Evolutionary conservation across 2,797 vertebrate species (phyloP).

Genomic region (Catostomus latipinnis): DNA sequence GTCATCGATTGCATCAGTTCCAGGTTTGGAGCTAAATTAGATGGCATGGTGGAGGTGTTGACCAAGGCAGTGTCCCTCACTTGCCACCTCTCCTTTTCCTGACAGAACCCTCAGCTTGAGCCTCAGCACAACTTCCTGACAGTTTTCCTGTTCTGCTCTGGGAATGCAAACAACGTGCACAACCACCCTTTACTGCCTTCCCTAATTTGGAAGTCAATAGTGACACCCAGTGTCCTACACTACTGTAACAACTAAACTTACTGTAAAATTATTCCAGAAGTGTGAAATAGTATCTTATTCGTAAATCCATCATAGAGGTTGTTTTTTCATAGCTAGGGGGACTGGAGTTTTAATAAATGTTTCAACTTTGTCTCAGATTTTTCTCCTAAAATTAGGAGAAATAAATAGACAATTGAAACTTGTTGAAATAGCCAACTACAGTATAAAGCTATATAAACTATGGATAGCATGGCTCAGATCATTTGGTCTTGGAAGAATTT

Average conservation of each 20-base stretch:
- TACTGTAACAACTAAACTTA: neutral
- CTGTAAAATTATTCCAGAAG: too few relatives aligned
- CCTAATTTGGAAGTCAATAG: constrained; percentile 7
- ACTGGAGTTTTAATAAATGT: too few relatives aligned
- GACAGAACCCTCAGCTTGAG: constrained; percentile 49
- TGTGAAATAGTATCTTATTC: neutral
- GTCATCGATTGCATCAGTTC: constrained; percentile 72
- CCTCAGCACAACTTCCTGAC: constrained; percentile 72
- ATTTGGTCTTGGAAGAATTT: too few relatives aligned
- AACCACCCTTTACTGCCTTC: constrained; percentile 61
- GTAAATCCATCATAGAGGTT: neutral
- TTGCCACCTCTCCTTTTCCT: constrained; percentile 48
- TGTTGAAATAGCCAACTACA: too few relatives aligned
- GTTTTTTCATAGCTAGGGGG: too few relatives aligned
- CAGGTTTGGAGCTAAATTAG: constrained; percentile 68
- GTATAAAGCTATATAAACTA: too few relatives aligned
- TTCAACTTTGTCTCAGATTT: too few relatives aligned
- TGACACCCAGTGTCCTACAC: constrained; percentile 28
- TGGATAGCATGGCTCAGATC: too few relatives aligned
- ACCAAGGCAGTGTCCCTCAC: constrained; percentile 53
- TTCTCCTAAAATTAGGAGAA: too few relatives aligned
- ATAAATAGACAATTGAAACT: too few relatives aligned
- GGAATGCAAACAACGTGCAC: constrained; percentile 65
- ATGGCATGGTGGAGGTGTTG: constrained; percentile 57
- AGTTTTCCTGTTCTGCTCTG: constrained; percentile 74